Percentiles rank a stretch among this genome's conserved stretches.
These are phyloP conservation scores for Macheiramphus alcinus DNA, from an alignment of 2,113 vertebrate genomes.

Conservation along the genomic window DNA sequence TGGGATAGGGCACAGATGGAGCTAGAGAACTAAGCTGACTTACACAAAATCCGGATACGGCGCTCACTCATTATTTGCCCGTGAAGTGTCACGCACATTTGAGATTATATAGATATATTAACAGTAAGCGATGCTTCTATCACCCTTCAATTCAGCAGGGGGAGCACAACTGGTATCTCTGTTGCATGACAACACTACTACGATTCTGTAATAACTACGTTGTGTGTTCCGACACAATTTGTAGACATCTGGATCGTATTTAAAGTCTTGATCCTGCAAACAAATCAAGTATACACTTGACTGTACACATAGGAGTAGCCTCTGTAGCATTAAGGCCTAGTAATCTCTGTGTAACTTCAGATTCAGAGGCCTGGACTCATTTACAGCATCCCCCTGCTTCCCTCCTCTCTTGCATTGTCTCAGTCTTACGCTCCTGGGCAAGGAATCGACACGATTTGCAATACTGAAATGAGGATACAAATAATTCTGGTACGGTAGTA, in stretches of 20 bases:
- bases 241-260: accelerated
- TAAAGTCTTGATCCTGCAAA: not conserved
- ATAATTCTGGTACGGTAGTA: not conserved
- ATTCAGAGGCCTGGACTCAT: not conserved
- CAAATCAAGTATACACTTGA: accelerated
- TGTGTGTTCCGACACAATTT: accelerated
- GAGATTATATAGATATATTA: accelerated
- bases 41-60: accelerated
- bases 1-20: not conserved
- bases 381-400: accelerated
- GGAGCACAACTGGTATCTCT: not conserved
- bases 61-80: not conserved
- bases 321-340: not conserved
- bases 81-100: accelerated
- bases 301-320: not conserved
- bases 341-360: not conserved
- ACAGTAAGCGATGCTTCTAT: not conserved
- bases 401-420: not conserved
- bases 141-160: not conserved
- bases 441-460: not conserved
- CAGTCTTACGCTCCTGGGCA: not conserved
- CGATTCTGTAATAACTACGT: not conserved
- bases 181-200: not conserved
- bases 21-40: not conserved
- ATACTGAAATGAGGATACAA: not conserved